Percentiles rank a stretch among this genome's conserved stretches.
Conservation (phyloP, 2,797 vertebrate species). For the Pipistrellus pygmaeus region DNA sequence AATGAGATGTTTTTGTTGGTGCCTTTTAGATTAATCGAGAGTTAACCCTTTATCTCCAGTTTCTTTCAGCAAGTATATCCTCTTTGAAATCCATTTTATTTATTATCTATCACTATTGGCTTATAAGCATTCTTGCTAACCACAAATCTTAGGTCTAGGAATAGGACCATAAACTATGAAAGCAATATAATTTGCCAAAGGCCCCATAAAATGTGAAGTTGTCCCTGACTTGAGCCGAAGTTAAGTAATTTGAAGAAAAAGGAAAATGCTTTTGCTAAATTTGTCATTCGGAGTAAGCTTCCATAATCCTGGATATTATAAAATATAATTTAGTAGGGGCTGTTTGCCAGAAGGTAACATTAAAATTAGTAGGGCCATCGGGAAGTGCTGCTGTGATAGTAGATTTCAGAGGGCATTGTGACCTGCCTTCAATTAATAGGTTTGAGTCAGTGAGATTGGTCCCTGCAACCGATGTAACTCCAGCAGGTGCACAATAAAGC, state of each 20-base stretch:
- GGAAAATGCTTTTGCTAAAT: slow-evolving; percentile 9
- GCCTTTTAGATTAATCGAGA: slow-evolving; percentile 27
- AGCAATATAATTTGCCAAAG: slow-evolving; percentile 19
- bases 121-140: slow-evolving; percentile 19
- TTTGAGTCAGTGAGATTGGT: background rate
- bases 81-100: slow-evolving; percentile 16
- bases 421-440: background rate
- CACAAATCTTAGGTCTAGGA: background rate
- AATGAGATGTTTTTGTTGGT: background rate
- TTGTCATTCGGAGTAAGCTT: slow-evolving; percentile 13
- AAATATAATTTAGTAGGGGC: background rate
- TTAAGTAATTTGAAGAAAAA: slow-evolving; percentile 39
- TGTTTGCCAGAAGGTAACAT: background rate
- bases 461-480: background rate
- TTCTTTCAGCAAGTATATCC: background rate
- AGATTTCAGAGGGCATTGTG: background rate
- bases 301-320: background rate
- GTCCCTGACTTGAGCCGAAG: background rate
- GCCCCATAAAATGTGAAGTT: background rate
- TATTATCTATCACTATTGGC: background rate
- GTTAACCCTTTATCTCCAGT: background rate
- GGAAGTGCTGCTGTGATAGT: background rate
- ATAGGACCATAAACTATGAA: slow-evolving; percentile 8
- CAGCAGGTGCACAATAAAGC: background rate
- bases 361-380: background rate